phyloP scores from a whole-genome alignment of 2,113 vertebrate species.

The Scomber scombrus region DNA sequence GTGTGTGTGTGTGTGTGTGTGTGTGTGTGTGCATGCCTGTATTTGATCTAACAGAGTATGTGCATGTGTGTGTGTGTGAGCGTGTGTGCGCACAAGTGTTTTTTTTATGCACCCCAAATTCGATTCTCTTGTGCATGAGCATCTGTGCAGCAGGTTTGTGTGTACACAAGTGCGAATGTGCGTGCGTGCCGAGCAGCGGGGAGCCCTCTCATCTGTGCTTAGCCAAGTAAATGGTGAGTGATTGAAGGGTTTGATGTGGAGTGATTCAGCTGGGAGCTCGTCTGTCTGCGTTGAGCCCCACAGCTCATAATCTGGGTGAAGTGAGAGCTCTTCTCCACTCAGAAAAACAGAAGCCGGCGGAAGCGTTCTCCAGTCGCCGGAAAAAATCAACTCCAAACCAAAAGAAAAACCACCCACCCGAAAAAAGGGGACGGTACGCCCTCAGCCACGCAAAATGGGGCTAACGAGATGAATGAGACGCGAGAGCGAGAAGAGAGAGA shows the following conservation, averaged over 20 bases:
- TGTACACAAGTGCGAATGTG: constrained; percentile 50
- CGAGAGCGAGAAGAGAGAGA: constrained; percentile 35
- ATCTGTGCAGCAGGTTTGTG: constrained; percentile 58
- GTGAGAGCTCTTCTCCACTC: constrained; percentile 43
- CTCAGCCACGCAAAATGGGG: constrained; percentile 53
- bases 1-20: neutral
- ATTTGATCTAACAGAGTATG: neutral
- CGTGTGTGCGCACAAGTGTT: neutral
- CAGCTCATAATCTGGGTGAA: constrained; percentile 69
- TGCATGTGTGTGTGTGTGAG: neutral
- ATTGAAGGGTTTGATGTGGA: constrained; percentile 81
- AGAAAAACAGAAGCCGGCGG: constrained; percentile 35
- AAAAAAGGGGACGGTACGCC: constrained; percentile 49
- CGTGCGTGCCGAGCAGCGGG: constrained; percentile 43
- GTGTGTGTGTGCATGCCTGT: neutral
- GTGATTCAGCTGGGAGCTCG: constrained; percentile 78
- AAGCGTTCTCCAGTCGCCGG: constrained; percentile 49
- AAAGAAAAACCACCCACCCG: constrained; percentile 66
- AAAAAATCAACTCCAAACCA: constrained; percentile 60
- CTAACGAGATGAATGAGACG: constrained; percentile 59
- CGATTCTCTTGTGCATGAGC: constrained; percentile 27
- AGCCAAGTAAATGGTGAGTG: constrained; percentile 80
- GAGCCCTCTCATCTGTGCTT: constrained; percentile 78
- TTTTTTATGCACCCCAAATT: constrained; percentile 18
- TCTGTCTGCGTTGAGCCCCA: constrained; percentile 69